Percentiles rank a stretch among this genome's conserved stretches.
These are phyloP conservation scores for Ophthalmolycus amberensis DNA, from an alignment of 2,113 vertebrate species.

Conservation along the genomic window DNA sequence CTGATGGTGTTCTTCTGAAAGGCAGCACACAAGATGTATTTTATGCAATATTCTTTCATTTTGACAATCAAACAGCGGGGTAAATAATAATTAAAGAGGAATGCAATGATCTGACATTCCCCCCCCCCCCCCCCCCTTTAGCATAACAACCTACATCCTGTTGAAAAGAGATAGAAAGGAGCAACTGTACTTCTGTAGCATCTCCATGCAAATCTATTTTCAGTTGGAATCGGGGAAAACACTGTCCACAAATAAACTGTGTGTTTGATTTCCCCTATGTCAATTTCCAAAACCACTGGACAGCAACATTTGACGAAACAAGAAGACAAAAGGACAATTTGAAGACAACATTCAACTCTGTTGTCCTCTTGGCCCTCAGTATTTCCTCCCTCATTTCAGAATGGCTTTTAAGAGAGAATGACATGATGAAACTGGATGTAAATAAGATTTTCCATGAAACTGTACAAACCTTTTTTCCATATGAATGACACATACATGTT, in stretches of 20 bases:
- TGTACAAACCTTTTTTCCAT: no score
- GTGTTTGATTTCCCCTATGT: not conserved
- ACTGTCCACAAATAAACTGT: constrained; percentile 16
- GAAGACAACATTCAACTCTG: not conserved
- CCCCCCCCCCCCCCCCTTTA: not conserved
- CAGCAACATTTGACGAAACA: not conserved
- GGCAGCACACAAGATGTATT: not conserved
- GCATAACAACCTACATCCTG: not conserved
- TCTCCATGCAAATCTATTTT: constrained; percentile 31
- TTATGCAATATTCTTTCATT: not conserved
- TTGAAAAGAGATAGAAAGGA: not conserved
- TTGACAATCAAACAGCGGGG: not conserved
- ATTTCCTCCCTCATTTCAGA: not conserved
- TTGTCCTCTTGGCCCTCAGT: not conserved
- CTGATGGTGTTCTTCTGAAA: not conserved
- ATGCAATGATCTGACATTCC: not conserved
- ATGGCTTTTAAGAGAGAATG: not conserved
- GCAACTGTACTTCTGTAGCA: not conserved
- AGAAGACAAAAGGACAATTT: not conserved
- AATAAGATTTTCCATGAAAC: not conserved
- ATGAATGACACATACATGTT: not conserved
- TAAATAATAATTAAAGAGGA: not conserved
- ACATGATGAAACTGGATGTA: not conserved
- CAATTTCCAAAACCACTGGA: not conserved
- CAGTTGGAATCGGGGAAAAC: constrained; percentile 12